These are phyloP conservation scores for Eutrigla gurnardus DNA, from an alignment of 2,797 vertebrate species.

Conservation along the genomic window DNA sequence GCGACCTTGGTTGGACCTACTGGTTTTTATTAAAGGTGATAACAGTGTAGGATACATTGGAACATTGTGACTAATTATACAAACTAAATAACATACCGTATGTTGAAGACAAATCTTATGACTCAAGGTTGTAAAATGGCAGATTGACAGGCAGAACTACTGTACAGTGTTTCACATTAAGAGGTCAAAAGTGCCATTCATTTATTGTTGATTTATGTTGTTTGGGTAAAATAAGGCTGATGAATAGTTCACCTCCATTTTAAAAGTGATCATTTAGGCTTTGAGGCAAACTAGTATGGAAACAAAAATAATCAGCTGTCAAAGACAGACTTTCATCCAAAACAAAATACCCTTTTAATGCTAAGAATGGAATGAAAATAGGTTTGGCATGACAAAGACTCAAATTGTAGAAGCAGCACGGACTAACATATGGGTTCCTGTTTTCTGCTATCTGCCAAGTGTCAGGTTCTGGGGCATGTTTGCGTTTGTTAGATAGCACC, in stretches of 20 bases:
- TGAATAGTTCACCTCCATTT: background rate
- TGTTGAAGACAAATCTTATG: background rate
- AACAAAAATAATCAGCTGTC: background rate
- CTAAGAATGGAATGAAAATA: background rate
- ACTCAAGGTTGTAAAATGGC: background rate
- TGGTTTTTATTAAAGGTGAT: background rate
- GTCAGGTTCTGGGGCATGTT: background rate
- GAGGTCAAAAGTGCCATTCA: background rate
- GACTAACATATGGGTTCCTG: conserved; percentile 3
- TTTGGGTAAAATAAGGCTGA: background rate
- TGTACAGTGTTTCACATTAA: background rate
- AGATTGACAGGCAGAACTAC: background rate
- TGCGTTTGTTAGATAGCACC: background rate
- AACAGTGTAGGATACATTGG: background rate
- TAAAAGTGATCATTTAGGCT: background rate
- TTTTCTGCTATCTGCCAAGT: conserved; percentile 20
- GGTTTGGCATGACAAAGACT: conserved; percentile 9
- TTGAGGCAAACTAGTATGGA: background rate
- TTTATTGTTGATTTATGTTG: background rate
- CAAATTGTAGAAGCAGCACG: conserved; percentile 21
- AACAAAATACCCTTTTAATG: background rate
- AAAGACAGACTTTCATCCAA: background rate
- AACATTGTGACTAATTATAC: background rate
- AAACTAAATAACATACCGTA: background rate
- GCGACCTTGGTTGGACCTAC: background rate